A percentile compares a stretch with the other conserved stretches of the same genome.
Conservation (phyloP, 2,113 vertebrate genomes). For the Chelonoidis abingdonii region DNA sequence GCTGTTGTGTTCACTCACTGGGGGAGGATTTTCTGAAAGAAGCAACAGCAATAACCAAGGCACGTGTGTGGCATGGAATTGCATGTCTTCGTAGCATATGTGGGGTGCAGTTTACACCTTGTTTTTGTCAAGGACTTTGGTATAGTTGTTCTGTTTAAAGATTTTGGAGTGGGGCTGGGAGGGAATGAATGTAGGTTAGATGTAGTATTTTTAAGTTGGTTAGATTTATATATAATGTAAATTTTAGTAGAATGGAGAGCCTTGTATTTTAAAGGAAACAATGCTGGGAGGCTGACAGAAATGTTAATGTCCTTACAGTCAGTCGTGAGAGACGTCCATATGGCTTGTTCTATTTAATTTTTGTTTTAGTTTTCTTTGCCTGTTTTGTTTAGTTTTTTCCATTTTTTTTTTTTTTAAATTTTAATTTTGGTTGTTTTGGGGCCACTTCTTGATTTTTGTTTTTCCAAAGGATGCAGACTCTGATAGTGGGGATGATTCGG, state of each 20-base stretch:
- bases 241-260: conserved; percentile 31
- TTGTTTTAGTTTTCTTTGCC: conserved; percentile 81
- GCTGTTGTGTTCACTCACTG: conserved; percentile 76
- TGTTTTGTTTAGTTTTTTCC: conserved; percentile 83
- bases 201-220: conserved; percentile 28
- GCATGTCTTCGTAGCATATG: conserved; percentile 87
- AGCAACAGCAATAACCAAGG: conserved; percentile 83
- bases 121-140: conserved; percentile 33
- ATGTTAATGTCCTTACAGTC: conserved; percentile 52
- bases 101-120: conserved; percentile 75
- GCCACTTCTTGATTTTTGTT: conserved; percentile 96
- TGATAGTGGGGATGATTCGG: conserved; percentile 99
- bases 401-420: conserved; percentile 85
- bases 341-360: conserved; percentile 71
- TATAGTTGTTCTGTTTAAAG: background rate
- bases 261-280: conserved; percentile 52
- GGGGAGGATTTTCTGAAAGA: conserved; percentile 79
- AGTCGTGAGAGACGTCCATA: conserved; percentile 62
- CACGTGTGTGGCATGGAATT: conserved; percentile 75
- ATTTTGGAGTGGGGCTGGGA: conserved; percentile 44
- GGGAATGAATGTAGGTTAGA: conserved; percentile 32
- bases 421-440: conserved; percentile 93
- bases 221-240: conserved; percentile 37
- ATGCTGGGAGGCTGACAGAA: conserved; percentile 30
- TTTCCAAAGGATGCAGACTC: conserved; percentile 99